These are phyloP conservation scores for Dendrocincla tyrannina DNA, from an alignment of 2,797 vertebrate species.

Conservation along the genomic window DNA sequence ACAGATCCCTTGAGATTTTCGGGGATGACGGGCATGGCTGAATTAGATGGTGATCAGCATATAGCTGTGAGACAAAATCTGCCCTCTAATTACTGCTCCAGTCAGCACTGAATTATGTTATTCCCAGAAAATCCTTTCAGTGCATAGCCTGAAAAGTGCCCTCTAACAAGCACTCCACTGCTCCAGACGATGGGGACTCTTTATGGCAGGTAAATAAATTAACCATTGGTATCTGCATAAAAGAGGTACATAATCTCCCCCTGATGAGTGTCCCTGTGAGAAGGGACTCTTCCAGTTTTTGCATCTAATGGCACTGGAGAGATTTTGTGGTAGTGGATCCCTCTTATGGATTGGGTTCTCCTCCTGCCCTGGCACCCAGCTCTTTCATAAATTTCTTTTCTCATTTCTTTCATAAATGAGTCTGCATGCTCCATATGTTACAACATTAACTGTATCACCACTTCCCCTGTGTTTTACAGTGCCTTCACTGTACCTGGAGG, in stretches of 20 bases:
- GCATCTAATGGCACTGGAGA: neutral
- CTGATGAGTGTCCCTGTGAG: neutral
- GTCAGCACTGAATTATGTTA: neutral
- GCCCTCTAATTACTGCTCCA: neutral
- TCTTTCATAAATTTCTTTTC: too few relatives aligned
- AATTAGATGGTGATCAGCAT: neutral
- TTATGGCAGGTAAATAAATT: neutral
- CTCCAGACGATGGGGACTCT: accelerated
- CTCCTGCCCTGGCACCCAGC: neutral
- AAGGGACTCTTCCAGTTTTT: neutral
- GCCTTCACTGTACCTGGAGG: neutral
- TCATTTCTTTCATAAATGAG: neutral
- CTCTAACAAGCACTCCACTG: neutral
- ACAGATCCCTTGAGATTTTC: neutral
- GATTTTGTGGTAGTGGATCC: neutral
- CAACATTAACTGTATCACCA: neutral
- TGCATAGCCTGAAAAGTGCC: neutral
- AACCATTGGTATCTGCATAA: neutral
- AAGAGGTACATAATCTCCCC: neutral
- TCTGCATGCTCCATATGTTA: neutral
- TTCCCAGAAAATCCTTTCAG: neutral
- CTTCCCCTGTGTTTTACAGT: neutral
- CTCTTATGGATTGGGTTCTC: neutral
- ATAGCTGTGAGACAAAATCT: neutral
- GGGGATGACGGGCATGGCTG: neutral